These are phyloP conservation scores for Cossypha niveicapilla DNA, from an alignment of 2,797 vertebrate species.

Conservation along the genomic window DNA sequence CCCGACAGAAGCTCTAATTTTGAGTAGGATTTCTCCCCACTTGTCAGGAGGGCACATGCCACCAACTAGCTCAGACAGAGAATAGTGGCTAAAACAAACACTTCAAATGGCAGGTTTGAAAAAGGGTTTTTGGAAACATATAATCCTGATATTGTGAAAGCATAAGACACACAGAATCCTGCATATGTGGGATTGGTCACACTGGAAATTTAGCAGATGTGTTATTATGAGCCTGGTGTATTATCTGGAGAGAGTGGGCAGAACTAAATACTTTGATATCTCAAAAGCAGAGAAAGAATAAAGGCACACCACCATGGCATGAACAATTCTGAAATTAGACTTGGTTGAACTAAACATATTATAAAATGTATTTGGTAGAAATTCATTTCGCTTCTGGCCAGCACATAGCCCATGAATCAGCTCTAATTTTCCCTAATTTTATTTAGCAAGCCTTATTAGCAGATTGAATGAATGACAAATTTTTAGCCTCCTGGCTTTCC, in stretches of 20 bases:
- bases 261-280: background rate
- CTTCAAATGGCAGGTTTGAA: slow-evolving; percentile 1
- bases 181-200: background rate
- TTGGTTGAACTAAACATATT: background rate
- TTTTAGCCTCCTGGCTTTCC: background rate
- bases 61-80: background rate
- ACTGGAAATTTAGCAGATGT: background rate
- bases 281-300: background rate
- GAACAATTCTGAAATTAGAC: background rate
- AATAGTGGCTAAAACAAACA: background rate
- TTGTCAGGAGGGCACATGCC: background rate
- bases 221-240: background rate
- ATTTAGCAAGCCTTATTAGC: background rate
- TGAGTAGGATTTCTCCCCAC: background rate
- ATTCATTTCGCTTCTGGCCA: background rate
- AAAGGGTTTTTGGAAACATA: background rate
- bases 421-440: background rate
- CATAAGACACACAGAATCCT: background rate
- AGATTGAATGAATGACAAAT: background rate
- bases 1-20: background rate
- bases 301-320: background rate
- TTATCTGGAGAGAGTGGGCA: background rate
- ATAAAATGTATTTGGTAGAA: background rate
- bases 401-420: background rate
- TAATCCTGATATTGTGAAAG: slow-evolving; percentile 24